A percentile compares a stretch with the other conserved stretches of the same genome.
These are phyloP conservation scores for Labrus mixtus DNA, from an alignment of 2,113 vertebrate genomes.

Conservation along the genomic window DNA sequence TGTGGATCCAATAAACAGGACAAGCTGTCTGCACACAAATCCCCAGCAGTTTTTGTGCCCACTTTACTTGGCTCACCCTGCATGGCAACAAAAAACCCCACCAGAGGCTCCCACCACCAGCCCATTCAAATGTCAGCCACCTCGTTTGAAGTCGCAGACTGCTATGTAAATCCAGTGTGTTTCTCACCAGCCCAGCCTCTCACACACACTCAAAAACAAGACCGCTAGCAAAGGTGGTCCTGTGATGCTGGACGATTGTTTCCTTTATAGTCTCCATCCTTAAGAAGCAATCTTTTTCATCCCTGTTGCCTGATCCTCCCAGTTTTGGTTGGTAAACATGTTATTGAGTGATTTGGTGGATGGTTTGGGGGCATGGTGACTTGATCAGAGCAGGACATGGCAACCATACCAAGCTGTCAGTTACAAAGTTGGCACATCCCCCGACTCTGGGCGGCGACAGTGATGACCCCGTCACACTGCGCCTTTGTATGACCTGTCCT, in stretches of 20 bases:
- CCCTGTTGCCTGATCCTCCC: constrained; percentile 40
- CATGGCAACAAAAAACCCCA: constrained; percentile 77
- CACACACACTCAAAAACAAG: constrained; percentile 63
- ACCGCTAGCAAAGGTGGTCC: constrained; percentile 71
- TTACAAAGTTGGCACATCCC: constrained; percentile 73
- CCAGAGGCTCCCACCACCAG: constrained; percentile 73
- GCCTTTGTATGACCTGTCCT: constrained; percentile 78
- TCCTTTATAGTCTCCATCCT: constrained; percentile 64
- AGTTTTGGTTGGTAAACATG: constrained; percentile 68
- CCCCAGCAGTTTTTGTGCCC: constrained; percentile 69
- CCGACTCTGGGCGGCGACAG: constrained; percentile 58
- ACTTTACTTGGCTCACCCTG: constrained; percentile 78
- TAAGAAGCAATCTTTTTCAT: constrained; percentile 60
- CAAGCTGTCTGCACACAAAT: constrained; percentile 75
- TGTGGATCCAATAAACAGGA: constrained; percentile 75
- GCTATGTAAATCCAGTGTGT: constrained; percentile 77
- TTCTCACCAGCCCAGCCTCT: constrained; percentile 75
- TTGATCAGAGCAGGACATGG: constrained; percentile 71
- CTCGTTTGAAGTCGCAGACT: constrained; percentile 76
- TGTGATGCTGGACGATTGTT: constrained; percentile 68
- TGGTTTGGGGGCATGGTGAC: constrained; percentile 49
- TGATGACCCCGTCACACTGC: constrained; percentile 77
- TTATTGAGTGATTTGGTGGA: constrained; percentile 42
- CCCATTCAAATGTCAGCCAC: constrained; percentile 81
- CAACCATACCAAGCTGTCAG: constrained; percentile 73